phyloP scores from a whole-genome alignment of 2,888 invertebrate genomes.

The Anorthoa munda region DNA sequence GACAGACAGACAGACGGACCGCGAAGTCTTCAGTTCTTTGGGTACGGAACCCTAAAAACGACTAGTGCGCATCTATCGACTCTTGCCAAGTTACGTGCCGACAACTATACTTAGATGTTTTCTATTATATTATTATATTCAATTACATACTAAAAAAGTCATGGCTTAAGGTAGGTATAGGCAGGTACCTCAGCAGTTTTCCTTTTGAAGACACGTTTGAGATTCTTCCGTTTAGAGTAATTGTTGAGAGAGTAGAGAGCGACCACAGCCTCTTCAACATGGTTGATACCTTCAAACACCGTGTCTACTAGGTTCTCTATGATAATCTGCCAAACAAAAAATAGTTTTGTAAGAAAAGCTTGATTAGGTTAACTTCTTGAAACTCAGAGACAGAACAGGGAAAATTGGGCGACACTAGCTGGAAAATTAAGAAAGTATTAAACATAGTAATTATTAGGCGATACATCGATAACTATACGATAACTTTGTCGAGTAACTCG shows the following conservation, averaged over 20 bases:
- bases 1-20: no score
- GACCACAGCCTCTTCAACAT: slow-evolving; percentile 95
- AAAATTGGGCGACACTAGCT: background rate
- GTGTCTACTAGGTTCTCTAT: slow-evolving; percentile 95
- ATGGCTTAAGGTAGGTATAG: slow-evolving; percentile 12
- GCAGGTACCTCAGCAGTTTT: slow-evolving; percentile 92
- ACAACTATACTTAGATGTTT: no score
- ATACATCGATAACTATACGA: no score
- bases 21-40: no score
- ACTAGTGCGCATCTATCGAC: no score
- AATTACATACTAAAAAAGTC: background rate
- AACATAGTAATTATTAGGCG: no score
- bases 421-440: no score
- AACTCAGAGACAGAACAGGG: background rate
- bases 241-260: slow-evolving; percentile 94
- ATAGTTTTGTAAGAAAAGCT: slow-evolving; percentile 27
- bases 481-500: no score
- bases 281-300: slow-evolving; percentile 95
- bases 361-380: background rate
- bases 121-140: no score
- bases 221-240: slow-evolving; percentile 94
- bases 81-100: no score
- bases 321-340: slow-evolving; percentile 90
- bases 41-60: no score
- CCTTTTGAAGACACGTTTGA: slow-evolving; percentile 93